Evolutionary conservation across 1,140 invertebrate genomes (phyloP).

Genomic region (Sipha flava): DNA sequence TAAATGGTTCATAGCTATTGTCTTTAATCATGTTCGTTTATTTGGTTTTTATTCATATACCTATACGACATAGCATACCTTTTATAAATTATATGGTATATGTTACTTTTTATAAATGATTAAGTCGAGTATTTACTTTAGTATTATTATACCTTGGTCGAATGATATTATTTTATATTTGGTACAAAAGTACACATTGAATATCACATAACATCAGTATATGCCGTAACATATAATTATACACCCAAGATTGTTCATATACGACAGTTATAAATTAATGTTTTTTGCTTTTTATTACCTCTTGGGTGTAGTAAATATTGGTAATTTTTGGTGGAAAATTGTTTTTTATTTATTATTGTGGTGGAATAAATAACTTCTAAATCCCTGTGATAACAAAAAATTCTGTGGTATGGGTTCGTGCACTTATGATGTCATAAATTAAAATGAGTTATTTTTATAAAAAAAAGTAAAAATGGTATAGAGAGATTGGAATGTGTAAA

Average conservation of each 20-base stretch:
- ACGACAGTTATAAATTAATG: neutral
- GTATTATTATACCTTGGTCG: no score
- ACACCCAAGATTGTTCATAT: neutral
- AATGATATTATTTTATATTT: no score
- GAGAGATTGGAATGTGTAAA: neutral
- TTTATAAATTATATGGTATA: no score
- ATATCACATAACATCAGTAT: neutral
- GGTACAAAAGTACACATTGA: no score
- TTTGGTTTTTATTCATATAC: no score
- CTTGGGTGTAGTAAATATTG: neutral
- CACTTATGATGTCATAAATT: neutral
- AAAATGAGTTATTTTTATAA: constrained; percentile 20
- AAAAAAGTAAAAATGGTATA: neutral
- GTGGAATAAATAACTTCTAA: constrained; percentile 31
- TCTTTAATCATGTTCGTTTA: no score
- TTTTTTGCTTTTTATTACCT: neutral
- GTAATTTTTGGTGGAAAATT: constrained; percentile 41
- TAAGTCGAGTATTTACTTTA: no score
- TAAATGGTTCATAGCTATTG: no score
- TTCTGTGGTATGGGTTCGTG: neutral
- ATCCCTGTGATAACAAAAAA: constrained; percentile 2
- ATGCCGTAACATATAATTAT: neutral
- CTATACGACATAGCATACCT: no score
- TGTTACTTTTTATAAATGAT: no score
- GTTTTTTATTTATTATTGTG: constrained; percentile 44